Evolutionary conservation across 2,888 invertebrate species (phyloP).

Genomic region (Rhagonycha fulva): DNA sequence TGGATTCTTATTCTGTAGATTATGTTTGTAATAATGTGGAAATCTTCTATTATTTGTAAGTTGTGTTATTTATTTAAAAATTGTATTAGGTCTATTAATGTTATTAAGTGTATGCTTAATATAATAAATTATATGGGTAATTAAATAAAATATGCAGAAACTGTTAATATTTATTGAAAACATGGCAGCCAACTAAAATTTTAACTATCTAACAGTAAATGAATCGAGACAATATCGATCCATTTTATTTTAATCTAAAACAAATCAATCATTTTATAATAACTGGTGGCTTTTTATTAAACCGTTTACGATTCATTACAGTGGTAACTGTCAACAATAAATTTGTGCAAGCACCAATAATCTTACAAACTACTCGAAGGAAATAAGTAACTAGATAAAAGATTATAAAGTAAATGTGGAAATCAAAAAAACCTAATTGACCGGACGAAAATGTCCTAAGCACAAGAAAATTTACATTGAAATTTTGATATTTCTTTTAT

Average conservation of each 20-base stretch:
- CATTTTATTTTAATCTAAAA: constrained; percentile 31
- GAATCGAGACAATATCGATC: constrained; percentile 1
- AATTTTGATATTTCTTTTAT: constrained; percentile 13
- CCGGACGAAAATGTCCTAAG: constrained; percentile 20
- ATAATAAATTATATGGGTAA: neutral
- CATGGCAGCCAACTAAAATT: constrained; percentile 41
- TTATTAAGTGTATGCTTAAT: neutral
- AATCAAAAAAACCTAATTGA: constrained; percentile 29
- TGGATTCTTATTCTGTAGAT: neutral
- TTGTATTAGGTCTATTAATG: neutral
- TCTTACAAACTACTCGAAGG: constrained; percentile 29
- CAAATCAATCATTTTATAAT: constrained; percentile 34
- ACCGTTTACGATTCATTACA: constrained; percentile 35
- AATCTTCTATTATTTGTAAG: neutral
- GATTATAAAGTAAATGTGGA: constrained; percentile 24
- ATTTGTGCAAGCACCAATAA: constrained; percentile 50
- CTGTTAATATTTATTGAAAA: constrained; percentile 45
- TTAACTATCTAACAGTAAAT: constrained; percentile 36
- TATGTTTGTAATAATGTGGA: neutral
- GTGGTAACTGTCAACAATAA: constrained; percentile 40
- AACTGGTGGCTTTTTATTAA: constrained; percentile 38
- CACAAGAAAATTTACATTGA: constrained; percentile 8
- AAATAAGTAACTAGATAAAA: constrained; percentile 30
- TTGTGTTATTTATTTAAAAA: neutral
- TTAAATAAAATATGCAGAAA: constrained; percentile 22